Base-by-base conservation (phyloP, 2,888 invertebrate species). In the Dinocampus coccinellae region DNA sequence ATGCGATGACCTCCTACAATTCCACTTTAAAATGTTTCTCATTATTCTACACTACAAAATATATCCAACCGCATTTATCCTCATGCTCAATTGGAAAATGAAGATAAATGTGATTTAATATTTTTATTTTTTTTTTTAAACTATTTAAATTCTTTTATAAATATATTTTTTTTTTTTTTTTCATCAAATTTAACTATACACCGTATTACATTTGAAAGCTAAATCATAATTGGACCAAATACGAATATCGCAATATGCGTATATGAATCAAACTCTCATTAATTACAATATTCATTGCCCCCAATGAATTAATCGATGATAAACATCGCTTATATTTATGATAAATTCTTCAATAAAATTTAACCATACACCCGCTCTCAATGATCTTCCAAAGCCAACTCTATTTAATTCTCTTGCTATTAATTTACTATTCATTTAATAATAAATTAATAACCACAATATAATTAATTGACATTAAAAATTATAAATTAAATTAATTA, bases 1-100 rank as follows among this genome's bases (percentile, higher is more conserved):
- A 29, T 20, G 16, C 29, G 60, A 47, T 68, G 60, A 58, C 58
- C 58, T 58, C 33, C 10, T 7, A 6, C 58, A 29, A 68, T 68
- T 60, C 33, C 16, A 24, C 42, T 57, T 29, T 57, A 47, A 60
- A 58, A 60, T 47, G 34, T 60, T 29, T 60, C 26, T 29, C 33
- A 42, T 47, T n/a, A 42, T 58, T 60, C 22, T 42, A 36, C 29
- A 47, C 16, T n/a, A 47, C 22, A 29, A 60, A 58, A 58, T 60
- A 47, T 20, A 39, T 58, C 33, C 29, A 33, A 4, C 29, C 47
- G 52, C 67, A 34, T 34, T 60, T 47, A 47, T 68, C 67, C 60
- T 20, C 47, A 68, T 60, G 60, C 33, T 24, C 24, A 47, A 22
- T n/a, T 6, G 10, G 33, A 11, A 64, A 33, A 39, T 26, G 1